Evolutionary conservation across 2,113 vertebrate genomes (phyloP).

Genomic region (Theropithecus gelada): DNA sequence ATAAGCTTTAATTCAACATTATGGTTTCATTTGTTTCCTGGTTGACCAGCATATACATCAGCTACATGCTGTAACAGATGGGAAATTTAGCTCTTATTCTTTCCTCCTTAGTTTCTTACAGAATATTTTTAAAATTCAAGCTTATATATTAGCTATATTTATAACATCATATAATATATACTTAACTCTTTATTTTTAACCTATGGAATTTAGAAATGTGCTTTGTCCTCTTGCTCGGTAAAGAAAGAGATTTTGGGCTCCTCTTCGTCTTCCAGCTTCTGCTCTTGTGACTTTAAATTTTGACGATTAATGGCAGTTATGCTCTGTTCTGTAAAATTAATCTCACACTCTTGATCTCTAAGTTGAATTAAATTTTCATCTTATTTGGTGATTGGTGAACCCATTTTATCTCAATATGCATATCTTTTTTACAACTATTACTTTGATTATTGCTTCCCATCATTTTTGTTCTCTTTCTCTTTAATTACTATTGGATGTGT

Average conservation of each 20-base stretch:
- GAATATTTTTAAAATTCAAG: not conserved
- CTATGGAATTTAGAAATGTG: not conserved
- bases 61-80: rapidly evolving
- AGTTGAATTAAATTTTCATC: not conserved
- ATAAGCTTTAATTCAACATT: not conserved
- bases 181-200: not conserved
- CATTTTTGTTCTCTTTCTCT: not conserved
- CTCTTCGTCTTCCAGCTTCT: not conserved
- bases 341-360: not conserved
- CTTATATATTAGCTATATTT: not conserved
- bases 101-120: not conserved
- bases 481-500: not conserved
- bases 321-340: not conserved
- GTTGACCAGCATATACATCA: not conserved
- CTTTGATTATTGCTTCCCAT: not conserved
- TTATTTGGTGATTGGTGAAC: not conserved
- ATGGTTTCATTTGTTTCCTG: not conserved
- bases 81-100: not conserved
- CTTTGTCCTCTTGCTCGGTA: not conserved
- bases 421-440: not conserved
- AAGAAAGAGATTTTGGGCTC: not conserved
- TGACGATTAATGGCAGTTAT: not conserved
- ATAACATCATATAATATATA: not conserved
- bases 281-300: not conserved
- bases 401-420: not conserved